Conservation (phyloP, 2,113 vertebrate species). For the Saimiri boliviensis region DNA sequence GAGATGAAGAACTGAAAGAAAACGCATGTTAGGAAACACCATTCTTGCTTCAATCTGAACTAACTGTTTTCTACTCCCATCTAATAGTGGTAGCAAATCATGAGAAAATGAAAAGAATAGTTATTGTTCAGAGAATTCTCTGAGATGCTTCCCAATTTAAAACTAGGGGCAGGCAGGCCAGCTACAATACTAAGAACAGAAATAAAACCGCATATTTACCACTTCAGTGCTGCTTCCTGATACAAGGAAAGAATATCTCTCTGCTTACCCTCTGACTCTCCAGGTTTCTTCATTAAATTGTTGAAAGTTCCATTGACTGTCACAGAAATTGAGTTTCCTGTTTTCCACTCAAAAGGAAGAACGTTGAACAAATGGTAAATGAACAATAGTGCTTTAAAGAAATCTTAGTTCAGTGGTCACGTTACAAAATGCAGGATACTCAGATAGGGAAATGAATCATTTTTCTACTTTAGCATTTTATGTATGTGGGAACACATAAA, state of each 20-base stretch:
- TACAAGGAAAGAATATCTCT: not conserved
- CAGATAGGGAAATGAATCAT: not conserved
- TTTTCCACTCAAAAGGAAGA: slow-evolving; percentile 46
- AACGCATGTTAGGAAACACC: not conserved
- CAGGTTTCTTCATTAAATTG: slow-evolving; percentile 65
- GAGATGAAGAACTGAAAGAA: not conserved
- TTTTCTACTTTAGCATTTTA: not conserved
- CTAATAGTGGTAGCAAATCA: slow-evolving; percentile 34
- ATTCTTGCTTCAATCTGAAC: not conserved
- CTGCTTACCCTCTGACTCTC: slow-evolving; percentile 52
- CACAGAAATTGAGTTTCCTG: slow-evolving; percentile 55
- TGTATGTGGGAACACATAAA: not conserved
- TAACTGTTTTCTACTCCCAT: not conserved
- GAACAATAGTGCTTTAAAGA: slow-evolving; percentile 39
- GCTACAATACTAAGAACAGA: slow-evolving; percentile 21
- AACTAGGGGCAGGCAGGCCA: slow-evolving; percentile 34
- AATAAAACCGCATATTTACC: slow-evolving; percentile 57
- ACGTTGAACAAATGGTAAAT: slow-evolving; percentile 23
- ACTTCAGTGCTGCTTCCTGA: slow-evolving; percentile 23
- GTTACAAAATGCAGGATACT: not conserved
- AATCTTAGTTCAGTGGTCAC: not conserved
- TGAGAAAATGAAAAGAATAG: slow-evolving; percentile 55
- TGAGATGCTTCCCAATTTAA: slow-evolving; percentile 62
- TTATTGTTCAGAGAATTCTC: slow-evolving; percentile 55
- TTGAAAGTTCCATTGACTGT: slow-evolving; percentile 57